Percentiles rank a stretch among this genome's conserved stretches.
Evolutionary conservation across 2,888 invertebrate genomes (phyloP).

Genomic region (Chouioia cunea): DNA sequence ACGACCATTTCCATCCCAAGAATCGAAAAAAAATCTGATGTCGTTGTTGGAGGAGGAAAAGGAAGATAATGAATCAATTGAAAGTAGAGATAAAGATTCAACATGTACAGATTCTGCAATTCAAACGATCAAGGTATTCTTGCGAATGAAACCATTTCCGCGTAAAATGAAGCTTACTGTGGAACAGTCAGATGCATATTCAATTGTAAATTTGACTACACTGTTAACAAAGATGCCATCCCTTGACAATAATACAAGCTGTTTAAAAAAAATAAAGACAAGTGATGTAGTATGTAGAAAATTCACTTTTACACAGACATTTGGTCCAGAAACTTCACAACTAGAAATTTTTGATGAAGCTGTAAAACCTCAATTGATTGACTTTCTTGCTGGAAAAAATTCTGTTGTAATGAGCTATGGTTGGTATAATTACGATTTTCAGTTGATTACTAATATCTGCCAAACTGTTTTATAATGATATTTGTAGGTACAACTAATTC

Average conservation of each 20-base stretch:
- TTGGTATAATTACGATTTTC: slow-evolving; percentile 42
- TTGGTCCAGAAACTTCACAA: slow-evolving; percentile 63
- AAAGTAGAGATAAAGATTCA: slow-evolving; percentile 13
- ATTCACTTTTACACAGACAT: slow-evolving; percentile 63
- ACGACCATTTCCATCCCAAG: slow-evolving; percentile 51
- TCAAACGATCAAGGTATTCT: slow-evolving; percentile 71
- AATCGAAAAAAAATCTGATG: slow-evolving; percentile 58
- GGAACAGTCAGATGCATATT: slow-evolving; percentile 65
- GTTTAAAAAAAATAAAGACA: slow-evolving; percentile 54
- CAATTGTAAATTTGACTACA: slow-evolving; percentile 69
- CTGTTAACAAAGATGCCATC: slow-evolving; percentile 69
- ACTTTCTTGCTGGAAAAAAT: slow-evolving; percentile 73
- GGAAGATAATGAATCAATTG: slow-evolving; percentile 41
- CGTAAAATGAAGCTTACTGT: slow-evolving; percentile 53
- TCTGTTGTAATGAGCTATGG: slow-evolving; percentile 88
- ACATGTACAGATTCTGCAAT: slow-evolving; percentile 20
- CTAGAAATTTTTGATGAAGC: slow-evolving; percentile 68
- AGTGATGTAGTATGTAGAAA: slow-evolving; percentile 56
- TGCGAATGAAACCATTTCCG: slow-evolving; percentile 72
- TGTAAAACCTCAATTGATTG: slow-evolving; percentile 59
- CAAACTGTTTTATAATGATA: slow-evolving; percentile 15
- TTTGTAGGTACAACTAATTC: slow-evolving; percentile 83
- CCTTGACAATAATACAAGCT: slow-evolving; percentile 56
- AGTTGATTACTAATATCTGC: slow-evolving; percentile 3
- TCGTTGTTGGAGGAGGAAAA: slow-evolving; percentile 57